phyloP scores from a whole-genome alignment of 2,888 invertebrate species.

The Antheraea assamensis region DNA sequence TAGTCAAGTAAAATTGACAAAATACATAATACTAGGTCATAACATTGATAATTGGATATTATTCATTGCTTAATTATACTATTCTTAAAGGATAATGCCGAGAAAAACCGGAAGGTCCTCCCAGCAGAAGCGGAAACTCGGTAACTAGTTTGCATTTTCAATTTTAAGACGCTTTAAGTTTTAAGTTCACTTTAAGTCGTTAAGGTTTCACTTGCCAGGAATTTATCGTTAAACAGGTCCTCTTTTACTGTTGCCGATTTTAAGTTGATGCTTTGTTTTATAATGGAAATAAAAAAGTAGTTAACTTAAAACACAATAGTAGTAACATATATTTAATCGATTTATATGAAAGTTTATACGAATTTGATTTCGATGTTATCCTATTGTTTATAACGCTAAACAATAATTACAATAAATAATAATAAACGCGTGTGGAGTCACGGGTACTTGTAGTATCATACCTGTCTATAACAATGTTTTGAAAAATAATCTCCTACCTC shows the following conservation, averaged over 20 bases:
- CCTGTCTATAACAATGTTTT: too few species aligned
- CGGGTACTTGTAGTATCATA: too few species aligned
- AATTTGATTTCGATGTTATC: too few species aligned
- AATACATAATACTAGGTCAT: neutral
- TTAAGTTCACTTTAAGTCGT: conserved; percentile 64
- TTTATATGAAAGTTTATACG: too few species aligned
- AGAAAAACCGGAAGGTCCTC: conserved; percentile 40
- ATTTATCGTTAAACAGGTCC: conserved; percentile 59
- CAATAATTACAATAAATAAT: too few species aligned
- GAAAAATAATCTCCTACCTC: too few species aligned
- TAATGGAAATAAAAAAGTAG: neutral
- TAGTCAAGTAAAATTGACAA: too few species aligned
- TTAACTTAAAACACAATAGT: neutral
- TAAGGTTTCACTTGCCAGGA: conserved; percentile 58
- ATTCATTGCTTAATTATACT: neutral
- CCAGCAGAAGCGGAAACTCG: conserved; percentile 47
- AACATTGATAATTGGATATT: neutral
- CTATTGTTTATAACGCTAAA: too few species aligned
- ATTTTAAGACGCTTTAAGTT: conserved; percentile 76
- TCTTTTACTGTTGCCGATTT: conserved; percentile 32
- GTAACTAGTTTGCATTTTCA: conserved; percentile 74
- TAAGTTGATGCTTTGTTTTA: conserved; percentile 21
- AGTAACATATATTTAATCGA: neutral
- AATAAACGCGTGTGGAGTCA: too few species aligned
- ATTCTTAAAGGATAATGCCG: conserved; percentile 13